Conservation (phyloP, 2,113 vertebrate species). For the Tragulus kanchil region DNA sequence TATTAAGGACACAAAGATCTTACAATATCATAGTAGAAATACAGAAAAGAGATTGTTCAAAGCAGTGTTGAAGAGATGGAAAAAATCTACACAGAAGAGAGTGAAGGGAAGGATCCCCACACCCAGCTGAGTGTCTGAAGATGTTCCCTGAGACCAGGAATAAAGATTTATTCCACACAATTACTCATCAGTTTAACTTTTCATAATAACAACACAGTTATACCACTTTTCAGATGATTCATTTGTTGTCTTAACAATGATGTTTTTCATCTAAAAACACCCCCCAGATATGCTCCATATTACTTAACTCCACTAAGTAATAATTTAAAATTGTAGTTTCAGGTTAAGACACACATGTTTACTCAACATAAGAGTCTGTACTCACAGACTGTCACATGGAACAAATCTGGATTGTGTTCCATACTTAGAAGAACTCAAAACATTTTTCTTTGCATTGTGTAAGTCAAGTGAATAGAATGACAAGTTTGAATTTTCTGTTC, state of each 20-base stretch:
- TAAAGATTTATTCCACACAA: background rate
- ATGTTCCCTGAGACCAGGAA: background rate
- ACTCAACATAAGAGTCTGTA: background rate
- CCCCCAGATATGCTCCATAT: background rate
- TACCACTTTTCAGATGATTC: background rate
- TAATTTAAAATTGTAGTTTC: constrained; percentile 29
- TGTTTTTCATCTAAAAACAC: background rate
- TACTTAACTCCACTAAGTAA: background rate
- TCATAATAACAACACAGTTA: background rate
- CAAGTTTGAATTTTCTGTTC: background rate
- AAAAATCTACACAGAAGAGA: background rate
- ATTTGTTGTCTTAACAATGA: background rate
- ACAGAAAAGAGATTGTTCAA: background rate
- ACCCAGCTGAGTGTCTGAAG: background rate
- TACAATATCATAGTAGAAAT: background rate
- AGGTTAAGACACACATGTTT: constrained; percentile 16
- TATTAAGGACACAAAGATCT: background rate
- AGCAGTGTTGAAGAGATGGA: background rate
- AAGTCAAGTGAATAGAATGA: background rate
- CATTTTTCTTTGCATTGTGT: background rate
- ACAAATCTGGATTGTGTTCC: background rate
- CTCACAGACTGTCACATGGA: background rate
- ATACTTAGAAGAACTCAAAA: background rate
- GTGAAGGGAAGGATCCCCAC: background rate
- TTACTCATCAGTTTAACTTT: background rate